Conservation (phyloP, 2,797 vertebrate species). For the Gymnopithys bicolor region DNA sequence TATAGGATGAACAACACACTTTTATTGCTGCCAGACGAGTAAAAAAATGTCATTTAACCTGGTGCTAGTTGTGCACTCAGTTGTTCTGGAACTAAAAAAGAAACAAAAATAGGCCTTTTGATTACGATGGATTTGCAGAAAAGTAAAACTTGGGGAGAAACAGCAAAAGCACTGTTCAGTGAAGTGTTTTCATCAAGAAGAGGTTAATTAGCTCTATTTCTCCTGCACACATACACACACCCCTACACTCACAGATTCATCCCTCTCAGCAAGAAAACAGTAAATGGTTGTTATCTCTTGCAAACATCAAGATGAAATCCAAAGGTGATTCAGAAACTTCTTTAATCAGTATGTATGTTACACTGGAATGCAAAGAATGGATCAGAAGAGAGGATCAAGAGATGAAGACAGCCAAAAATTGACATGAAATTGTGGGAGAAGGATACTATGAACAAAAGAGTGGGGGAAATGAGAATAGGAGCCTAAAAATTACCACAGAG, state of each 20-base stretch:
- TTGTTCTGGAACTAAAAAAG: background rate
- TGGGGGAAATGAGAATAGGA: background rate
- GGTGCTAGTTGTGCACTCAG: background rate
- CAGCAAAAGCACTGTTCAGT: background rate
- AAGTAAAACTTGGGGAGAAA: background rate
- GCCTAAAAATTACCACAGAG: background rate
- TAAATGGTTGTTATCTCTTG: background rate
- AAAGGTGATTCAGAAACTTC: conserved; percentile 8
- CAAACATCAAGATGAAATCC: conserved; percentile 25
- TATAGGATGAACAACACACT: background rate
- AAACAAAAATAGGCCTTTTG: background rate
- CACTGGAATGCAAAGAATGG: background rate
- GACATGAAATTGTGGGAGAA: background rate
- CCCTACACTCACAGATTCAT: background rate
- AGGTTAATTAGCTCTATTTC: background rate
- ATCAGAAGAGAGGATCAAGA: background rate
- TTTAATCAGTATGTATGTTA: background rate
- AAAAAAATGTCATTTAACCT: background rate
- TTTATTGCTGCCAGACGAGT: background rate
- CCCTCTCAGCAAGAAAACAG: background rate
- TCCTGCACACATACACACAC: background rate
- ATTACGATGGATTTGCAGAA: background rate
- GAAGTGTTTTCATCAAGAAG: background rate
- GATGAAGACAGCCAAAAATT: background rate
- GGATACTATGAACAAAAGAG: background rate